Percentiles rank a stretch among this genome's conserved stretches.
Conservation (phyloP, 1,140 invertebrate species). For the Calliopsis andreniformis region DNA sequence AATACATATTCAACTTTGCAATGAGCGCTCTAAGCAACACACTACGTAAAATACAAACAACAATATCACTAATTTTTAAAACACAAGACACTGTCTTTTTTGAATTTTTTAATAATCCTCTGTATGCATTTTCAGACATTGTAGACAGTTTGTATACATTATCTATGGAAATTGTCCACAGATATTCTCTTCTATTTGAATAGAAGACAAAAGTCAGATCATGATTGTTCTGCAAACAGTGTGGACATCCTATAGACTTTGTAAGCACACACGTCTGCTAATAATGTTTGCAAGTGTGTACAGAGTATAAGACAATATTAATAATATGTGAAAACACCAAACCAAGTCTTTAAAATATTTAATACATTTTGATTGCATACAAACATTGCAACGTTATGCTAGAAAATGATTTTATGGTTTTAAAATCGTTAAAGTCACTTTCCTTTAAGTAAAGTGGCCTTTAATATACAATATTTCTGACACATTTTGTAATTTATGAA, state of each 20-base stretch:
- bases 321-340: constrained; percentile 6
- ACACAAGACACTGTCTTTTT: background rate
- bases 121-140: no score
- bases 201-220: no score
- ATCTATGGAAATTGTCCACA: no score
- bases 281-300: no score
- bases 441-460: constrained; percentile 27
- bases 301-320: constrained; percentile 4
- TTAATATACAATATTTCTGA: constrained; percentile 2
- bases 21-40: constrained; percentile 18
- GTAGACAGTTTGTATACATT: no score
- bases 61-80: background rate
- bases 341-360: constrained; percentile 17
- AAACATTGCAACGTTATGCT: constrained; percentile 18
- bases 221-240: no score
- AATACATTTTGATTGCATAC: constrained; percentile 26
- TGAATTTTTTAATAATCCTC: no score
- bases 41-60: constrained; percentile 32
- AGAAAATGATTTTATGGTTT: constrained; percentile 1
- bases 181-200: no score
- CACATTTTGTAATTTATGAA: constrained; percentile 3
- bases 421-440: constrained; percentile 20
- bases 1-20: constrained; percentile 21
- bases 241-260: no score
- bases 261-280: no score